A percentile compares a stretch with the other conserved stretches of the same genome.
Evolutionary conservation across 2,888 invertebrate genomes (phyloP).

Genomic region (Exocentrus adspersus): DNA sequence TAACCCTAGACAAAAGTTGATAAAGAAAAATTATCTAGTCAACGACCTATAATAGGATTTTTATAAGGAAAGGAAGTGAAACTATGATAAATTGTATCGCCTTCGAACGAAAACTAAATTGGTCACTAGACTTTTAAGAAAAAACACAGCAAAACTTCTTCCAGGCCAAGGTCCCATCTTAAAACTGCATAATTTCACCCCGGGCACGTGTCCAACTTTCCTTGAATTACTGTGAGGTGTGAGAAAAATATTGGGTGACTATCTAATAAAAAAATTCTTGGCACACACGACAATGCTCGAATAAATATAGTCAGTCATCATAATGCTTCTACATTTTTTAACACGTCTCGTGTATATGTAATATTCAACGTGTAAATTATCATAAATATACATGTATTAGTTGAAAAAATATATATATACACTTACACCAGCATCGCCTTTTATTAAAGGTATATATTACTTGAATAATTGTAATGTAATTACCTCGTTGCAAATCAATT

Average conservation of each 20-base stretch:
- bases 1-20: constrained; percentile 16
- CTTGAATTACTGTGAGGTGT: constrained; percentile 1
- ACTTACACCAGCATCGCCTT: too few species aligned
- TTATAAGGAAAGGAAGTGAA: too few species aligned
- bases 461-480: too few species aligned
- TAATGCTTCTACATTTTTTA: constrained; percentile 2
- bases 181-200: not conserved
- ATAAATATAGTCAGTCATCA: constrained; percentile 6
- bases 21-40: constrained; percentile 19
- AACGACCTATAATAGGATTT: too few species aligned
- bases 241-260: not conserved
- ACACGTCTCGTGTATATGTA: not conserved
- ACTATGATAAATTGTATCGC: too few species aligned
- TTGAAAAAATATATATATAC: too few species aligned
- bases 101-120: too few species aligned
- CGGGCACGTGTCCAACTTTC: not conserved
- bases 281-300: not conserved
- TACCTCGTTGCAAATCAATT: not conserved
- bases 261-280: not conserved
- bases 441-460: too few species aligned
- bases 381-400: not conserved
- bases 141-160: too few species aligned
- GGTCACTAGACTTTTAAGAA: too few species aligned
- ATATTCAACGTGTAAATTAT: not conserved
- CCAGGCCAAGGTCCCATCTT: too few species aligned